These are phyloP conservation scores for Wiebesia pumilae DNA, from an alignment of 1,140 invertebrate genomes.

Conservation along the genomic window DNA sequence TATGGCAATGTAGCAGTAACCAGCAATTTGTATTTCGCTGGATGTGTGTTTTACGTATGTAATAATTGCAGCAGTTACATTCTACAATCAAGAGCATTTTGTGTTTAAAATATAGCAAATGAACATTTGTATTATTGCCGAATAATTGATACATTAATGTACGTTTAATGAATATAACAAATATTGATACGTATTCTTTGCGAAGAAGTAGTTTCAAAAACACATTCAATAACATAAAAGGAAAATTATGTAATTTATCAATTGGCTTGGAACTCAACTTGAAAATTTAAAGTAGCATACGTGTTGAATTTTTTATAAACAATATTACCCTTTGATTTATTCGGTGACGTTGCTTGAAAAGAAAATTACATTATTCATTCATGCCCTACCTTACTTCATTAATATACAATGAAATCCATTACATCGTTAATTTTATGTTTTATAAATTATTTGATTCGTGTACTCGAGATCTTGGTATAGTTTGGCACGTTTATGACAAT, in stretches of 20 bases:
- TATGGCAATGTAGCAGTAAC: neutral
- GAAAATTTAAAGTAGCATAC: neutral
- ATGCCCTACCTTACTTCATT: too few species aligned
- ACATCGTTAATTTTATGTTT: neutral
- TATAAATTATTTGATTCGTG: neutral
- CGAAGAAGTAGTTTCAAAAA: too few species aligned
- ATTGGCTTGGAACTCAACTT: neutral
- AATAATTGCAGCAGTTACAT: slow-evolving; percentile 29
- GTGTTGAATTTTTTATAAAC: neutral
- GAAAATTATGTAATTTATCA: neutral
- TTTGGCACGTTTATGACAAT: neutral
- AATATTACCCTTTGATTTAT: slow-evolving; percentile 15
- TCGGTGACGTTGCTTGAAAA: neutral
- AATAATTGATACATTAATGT: neutral
- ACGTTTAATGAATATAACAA: neutral
- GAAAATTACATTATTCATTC: neutral
- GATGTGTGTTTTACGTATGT: neutral
- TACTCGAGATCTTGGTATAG: neutral
- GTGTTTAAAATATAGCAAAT: slow-evolving; percentile 10
- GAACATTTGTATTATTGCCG: neutral
- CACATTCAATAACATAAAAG: too few species aligned
- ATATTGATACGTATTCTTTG: neutral
- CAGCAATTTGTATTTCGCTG: neutral
- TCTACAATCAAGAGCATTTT: neutral
- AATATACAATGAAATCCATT: neutral